Percentiles rank a stretch among this genome's conserved stretches.
phyloP scores from a whole-genome alignment of 2,888 invertebrate species.

The Phalangium opilio region DNA sequence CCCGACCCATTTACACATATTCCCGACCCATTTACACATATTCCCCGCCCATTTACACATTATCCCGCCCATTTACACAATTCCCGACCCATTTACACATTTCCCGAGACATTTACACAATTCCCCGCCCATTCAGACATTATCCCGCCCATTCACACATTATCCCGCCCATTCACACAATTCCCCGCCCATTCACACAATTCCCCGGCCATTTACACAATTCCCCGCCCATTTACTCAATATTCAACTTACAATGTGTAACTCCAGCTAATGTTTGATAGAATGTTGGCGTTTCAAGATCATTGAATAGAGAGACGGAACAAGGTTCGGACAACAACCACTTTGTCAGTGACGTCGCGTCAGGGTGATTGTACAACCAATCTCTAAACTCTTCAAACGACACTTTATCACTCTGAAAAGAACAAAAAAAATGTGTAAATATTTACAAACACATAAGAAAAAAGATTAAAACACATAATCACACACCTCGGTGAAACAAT shows the following conservation, averaged over 20 bases:
- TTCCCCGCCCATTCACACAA: no score
- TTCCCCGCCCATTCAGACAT: no score
- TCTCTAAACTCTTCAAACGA: constrained; percentile 45
- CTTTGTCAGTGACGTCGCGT: constrained; percentile 59
- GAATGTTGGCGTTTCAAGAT: constrained; percentile 69
- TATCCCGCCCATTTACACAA: no score
- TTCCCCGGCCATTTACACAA: no score
- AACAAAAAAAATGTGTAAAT: neutral
- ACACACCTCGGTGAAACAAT: constrained; percentile 35
- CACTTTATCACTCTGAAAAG: constrained; percentile 33
- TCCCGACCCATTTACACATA: no score
- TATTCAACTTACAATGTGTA: constrained; percentile 56
- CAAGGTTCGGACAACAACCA: constrained; percentile 62
- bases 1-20: no score
- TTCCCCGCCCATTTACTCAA: no score
- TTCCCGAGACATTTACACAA: no score
- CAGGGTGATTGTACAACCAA: constrained; percentile 59
- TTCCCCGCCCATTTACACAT: no score
- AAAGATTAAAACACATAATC: neutral
- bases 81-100: no score
- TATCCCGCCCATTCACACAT: no score
- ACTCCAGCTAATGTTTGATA: constrained; percentile 88
- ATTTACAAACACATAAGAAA: neutral
- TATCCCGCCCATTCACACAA: no score
- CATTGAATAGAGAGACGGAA: constrained; percentile 53